These are phyloP conservation scores for Colossoma macropomum DNA, from an alignment of 2,113 vertebrate species.

Conservation along the genomic window DNA sequence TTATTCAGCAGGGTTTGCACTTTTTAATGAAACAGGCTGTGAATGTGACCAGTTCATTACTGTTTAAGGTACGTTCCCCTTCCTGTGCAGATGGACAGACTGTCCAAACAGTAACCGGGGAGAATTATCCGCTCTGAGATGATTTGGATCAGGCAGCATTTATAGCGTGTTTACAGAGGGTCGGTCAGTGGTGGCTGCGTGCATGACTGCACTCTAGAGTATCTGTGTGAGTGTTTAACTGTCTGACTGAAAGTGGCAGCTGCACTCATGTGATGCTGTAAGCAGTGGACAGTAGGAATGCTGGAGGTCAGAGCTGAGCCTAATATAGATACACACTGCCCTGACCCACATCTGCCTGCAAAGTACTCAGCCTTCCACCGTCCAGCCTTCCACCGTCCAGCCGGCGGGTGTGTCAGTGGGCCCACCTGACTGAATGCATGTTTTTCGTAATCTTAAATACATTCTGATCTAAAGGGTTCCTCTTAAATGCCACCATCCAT, in stretches of 20 bases:
- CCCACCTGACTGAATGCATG: too few species aligned
- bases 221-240: constrained; percentile 1
- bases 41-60: too few species aligned
- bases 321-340: constrained; percentile 49
- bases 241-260: constrained; percentile 46
- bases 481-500: too few species aligned
- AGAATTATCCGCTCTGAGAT: neutral
- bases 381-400: too few species aligned
- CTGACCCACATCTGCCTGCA: constrained; percentile 51
- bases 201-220: neutral
- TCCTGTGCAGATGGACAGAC: neutral
- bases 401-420: neutral
- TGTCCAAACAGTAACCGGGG: neutral
- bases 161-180: neutral
- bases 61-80: neutral
- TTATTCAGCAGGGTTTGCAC: too few species aligned
- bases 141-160: neutral
- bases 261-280: constrained; percentile 43
- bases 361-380: neutral
- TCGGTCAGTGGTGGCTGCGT: neutral
- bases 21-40: too few species aligned
- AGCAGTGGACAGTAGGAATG: constrained; percentile 36
- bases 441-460: too few species aligned
- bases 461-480: too few species aligned
- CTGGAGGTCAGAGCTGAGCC: constrained; percentile 50